phyloP scores from a whole-genome alignment of 2,888 invertebrate genomes.

The Amblyjoppa proteus region DNA sequence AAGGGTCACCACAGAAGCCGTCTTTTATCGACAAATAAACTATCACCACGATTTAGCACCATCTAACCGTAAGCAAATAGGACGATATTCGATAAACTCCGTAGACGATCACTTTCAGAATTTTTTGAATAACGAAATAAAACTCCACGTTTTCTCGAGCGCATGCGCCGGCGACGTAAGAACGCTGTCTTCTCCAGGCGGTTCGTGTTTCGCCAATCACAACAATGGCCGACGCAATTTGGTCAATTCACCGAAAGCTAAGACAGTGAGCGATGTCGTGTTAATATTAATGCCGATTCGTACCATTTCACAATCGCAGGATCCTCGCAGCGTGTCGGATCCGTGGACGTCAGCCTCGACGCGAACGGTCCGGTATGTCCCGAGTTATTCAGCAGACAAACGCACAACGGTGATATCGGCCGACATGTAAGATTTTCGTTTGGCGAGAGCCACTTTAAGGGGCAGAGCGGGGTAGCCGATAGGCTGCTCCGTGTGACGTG shows the following conservation, averaged over 20 bases:
- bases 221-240: slow-evolving; percentile 83
- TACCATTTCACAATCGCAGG: slow-evolving; percentile 68
- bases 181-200: slow-evolving; percentile 76
- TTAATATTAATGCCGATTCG: slow-evolving; percentile 39
- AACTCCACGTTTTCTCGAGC: slow-evolving; percentile 68
- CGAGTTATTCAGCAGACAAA: slow-evolving; percentile 74
- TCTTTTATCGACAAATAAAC: background rate
- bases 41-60: background rate
- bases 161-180: slow-evolving; percentile 80
- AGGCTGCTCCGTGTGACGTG: slow-evolving; percentile 83
- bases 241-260: slow-evolving; percentile 77
- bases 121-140: slow-evolving; percentile 78
- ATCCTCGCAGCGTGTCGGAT: slow-evolving; percentile 50
- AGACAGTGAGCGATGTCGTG: slow-evolving; percentile 62
- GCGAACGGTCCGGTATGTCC: slow-evolving; percentile 63
- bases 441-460: slow-evolving; percentile 81
- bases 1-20: background rate
- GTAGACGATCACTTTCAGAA: background rate
- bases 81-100: background rate
- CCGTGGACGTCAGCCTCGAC: slow-evolving; percentile 23
- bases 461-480: slow-evolving; percentile 82
- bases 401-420: slow-evolving; percentile 79
- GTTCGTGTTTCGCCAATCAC: slow-evolving; percentile 77
- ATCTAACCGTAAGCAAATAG: background rate
- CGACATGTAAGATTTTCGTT: slow-evolving; percentile 83